These are phyloP conservation scores for Heterochromis multidens DNA, from an alignment of 2,113 vertebrate genomes.

Conservation along the genomic window DNA sequence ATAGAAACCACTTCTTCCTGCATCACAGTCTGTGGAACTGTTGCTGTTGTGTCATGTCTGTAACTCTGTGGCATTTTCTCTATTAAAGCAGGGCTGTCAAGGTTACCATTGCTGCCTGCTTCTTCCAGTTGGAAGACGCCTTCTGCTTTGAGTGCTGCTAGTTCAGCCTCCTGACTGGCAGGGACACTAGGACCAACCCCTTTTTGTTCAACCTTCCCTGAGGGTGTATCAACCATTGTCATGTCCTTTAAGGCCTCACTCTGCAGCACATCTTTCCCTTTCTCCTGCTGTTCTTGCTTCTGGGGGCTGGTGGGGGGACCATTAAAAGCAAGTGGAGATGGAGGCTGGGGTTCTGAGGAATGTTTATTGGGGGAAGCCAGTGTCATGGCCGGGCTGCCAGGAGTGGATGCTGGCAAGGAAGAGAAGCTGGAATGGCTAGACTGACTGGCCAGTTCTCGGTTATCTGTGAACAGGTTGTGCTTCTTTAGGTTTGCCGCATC, in stretches of 20 bases:
- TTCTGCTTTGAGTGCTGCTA: not conserved
- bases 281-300: not conserved
- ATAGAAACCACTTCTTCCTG: not conserved
- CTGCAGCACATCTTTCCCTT: not conserved
- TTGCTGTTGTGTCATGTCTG: not conserved
- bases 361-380: not conserved
- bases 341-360: not conserved
- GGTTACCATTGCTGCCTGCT: not conserved
- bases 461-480: slow-evolving; percentile 87
- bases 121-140: not conserved
- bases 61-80: not conserved
- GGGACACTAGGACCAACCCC: not conserved
- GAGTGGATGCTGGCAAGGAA: slow-evolving; percentile 72
- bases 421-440: slow-evolving; percentile 81
- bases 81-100: not conserved
- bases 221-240: not conserved
- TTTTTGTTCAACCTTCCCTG: not conserved
- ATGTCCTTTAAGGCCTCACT: not conserved
- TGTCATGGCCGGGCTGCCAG: slow-evolving; percentile 73
- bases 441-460: slow-evolving; percentile 76
- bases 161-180: not conserved
- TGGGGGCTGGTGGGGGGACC: not conserved
- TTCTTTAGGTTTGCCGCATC: slow-evolving; percentile 87
- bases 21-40: not conserved
- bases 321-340: slow-evolving; percentile 28